Evolutionary conservation across 2,113 vertebrate species (phyloP).

Genomic region (Cyprinus carpio): DNA sequence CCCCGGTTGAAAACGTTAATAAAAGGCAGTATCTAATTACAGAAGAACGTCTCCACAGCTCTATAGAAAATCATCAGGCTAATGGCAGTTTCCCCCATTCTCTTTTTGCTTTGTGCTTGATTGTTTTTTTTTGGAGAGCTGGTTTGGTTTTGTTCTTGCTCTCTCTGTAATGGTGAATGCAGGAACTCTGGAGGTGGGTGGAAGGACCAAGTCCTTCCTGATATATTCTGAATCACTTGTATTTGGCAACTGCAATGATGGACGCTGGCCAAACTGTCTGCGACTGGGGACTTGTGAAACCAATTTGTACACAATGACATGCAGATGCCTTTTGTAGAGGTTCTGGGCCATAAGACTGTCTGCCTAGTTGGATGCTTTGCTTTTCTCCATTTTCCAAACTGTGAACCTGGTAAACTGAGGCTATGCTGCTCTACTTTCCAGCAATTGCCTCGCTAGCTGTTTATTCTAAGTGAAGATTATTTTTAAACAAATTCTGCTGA

Average conservation of each 20-base stretch:
- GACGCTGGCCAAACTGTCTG: constrained; percentile 37
- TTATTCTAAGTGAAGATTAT: constrained; percentile 1
- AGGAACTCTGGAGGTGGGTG: constrained; percentile 4
- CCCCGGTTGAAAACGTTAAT: constrained; percentile 45
- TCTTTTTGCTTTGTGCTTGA: constrained; percentile 27
- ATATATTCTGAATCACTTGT: constrained; percentile 36
- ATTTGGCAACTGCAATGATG: constrained; percentile 45
- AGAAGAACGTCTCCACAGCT: constrained; percentile 49
- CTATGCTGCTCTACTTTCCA: not conserved
- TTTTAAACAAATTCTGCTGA: constrained; percentile 28
- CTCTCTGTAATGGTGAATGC: constrained; percentile 16
- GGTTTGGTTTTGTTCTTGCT: constrained; percentile 22
- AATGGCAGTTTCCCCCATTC: constrained; percentile 31
- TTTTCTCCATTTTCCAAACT: not conserved
- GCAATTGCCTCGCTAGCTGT: not conserved
- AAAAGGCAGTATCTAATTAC: constrained; percentile 56
- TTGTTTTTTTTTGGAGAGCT: constrained; percentile 34
- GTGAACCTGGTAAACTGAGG: not conserved
- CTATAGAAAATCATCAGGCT: constrained; percentile 48
- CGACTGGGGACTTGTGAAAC: constrained; percentile 17
- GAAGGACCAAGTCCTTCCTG: constrained; percentile 27
- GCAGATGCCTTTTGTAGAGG: constrained; percentile 35
- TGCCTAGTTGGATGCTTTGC: not conserved
- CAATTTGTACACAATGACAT: constrained; percentile 50
- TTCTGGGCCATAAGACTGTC: not conserved